Evolutionary conservation across 2,113 vertebrate species (phyloP).

Genomic region (Columba livia): DNA sequence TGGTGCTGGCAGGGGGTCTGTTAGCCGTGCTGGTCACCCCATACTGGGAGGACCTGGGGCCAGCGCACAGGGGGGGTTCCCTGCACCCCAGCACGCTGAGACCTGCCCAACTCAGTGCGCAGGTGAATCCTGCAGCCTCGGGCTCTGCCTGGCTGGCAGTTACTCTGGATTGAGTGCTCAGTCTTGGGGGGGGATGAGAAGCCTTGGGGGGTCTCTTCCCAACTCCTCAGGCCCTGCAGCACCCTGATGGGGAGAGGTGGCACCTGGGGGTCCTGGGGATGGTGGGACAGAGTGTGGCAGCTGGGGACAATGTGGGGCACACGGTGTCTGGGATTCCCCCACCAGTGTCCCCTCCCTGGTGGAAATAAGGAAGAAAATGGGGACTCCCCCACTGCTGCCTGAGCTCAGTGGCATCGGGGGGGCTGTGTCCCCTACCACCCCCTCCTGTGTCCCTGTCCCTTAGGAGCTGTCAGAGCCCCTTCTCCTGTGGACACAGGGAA

Average conservation of each 20-base stretch:
- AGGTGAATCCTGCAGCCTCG: background rate
- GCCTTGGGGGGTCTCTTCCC: background rate
- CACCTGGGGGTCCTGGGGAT: background rate
- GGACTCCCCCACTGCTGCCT: background rate
- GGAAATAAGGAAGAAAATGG: background rate
- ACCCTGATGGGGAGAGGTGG: background rate
- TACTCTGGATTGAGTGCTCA: background rate
- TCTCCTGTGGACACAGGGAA: rapidly evolving
- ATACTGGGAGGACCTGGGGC: background rate
- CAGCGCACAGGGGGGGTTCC: background rate
- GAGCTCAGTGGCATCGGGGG: background rate
- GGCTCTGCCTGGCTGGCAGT: background rate
- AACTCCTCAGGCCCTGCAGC: background rate
- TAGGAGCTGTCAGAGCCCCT: background rate
- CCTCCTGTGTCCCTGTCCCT: background rate
- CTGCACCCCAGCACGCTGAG: background rate
- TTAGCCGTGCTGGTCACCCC: background rate
- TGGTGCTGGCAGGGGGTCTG: background rate
- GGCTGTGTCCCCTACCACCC: background rate
- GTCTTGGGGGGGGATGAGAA: background rate
- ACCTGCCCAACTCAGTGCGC: rapidly evolving
- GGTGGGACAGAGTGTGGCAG: background rate
- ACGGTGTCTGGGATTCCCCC: background rate
- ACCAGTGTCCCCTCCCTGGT: background rate
- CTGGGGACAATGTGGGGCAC: background rate